A percentile compares a stretch with the other conserved stretches of the same genome.
Conservation (phyloP, 2,888 invertebrate species). For the Dynastes hyllus region DNA sequence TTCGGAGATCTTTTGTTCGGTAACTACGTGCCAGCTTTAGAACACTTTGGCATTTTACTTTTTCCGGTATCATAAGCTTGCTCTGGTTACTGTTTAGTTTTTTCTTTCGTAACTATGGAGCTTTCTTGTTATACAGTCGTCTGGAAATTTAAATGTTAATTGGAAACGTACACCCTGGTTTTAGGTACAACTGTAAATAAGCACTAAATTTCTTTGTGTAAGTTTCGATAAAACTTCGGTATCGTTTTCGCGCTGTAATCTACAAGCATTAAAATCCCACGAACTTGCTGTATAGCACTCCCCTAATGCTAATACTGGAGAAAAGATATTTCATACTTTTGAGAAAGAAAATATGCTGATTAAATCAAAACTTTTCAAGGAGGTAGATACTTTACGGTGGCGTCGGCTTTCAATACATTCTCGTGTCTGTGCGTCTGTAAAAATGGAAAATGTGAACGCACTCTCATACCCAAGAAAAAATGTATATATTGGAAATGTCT, state of each 20-base stretch:
- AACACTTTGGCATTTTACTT: slow-evolving; percentile 11
- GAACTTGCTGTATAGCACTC: slow-evolving; percentile 1
- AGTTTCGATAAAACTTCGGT: slow-evolving; percentile 16
- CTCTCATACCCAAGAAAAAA: not conserved
- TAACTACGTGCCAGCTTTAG: not conserved
- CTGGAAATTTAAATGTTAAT: not conserved
- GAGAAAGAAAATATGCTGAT: slow-evolving; percentile 42
- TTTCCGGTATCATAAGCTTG: not conserved
- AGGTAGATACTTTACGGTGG: slow-evolving; percentile 25
- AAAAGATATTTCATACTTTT: slow-evolving; percentile 33
- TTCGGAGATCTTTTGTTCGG: slow-evolving; percentile 5
- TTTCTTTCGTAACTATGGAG: not conserved
- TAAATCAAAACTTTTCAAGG: slow-evolving; percentile 38
- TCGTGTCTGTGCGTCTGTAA: not conserved
- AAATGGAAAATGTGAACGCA: slow-evolving; percentile 14
- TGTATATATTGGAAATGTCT: not conserved
- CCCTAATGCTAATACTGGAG: slow-evolving; percentile 17
- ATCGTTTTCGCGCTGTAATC: slow-evolving; percentile 12
- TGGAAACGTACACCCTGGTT: not conserved
- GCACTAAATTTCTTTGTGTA: slow-evolving; percentile 8
- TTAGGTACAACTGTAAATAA: not conserved
- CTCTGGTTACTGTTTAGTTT: not conserved
- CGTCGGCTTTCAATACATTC: slow-evolving; percentile 15
- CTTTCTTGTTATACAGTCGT: not conserved
- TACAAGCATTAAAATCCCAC: slow-evolving; percentile 32